These are phyloP conservation scores for Melanocharis versteri DNA, from an alignment of 2,113 vertebrate genomes.

Conservation along the genomic window DNA sequence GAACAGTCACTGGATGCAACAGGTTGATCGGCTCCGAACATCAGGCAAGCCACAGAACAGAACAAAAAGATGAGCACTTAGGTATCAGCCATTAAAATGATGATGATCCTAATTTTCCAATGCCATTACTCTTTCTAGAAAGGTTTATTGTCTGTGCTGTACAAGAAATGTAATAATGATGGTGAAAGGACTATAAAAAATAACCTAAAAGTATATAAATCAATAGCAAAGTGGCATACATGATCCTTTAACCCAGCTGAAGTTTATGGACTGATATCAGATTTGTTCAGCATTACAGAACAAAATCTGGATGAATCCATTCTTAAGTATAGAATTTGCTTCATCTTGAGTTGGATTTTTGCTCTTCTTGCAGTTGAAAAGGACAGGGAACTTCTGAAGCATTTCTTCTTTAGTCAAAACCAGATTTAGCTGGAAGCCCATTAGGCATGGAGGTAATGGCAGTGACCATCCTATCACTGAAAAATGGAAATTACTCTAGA, in stretches of 20 bases:
- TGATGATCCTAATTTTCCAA: not conserved
- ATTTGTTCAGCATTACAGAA: not conserved
- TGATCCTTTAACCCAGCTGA: not conserved
- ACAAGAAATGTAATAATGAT: not conserved
- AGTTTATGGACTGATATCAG: not conserved
- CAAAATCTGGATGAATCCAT: not conserved
- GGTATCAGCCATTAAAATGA: not conserved
- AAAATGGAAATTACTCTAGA: not conserved
- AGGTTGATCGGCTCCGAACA: not conserved
- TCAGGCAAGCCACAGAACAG: not conserved
- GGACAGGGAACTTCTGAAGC: not conserved
- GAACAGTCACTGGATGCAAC: not conserved
- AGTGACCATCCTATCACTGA: not conserved
- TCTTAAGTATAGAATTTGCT: not conserved
- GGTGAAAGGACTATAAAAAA: not conserved
- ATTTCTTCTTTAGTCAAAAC: not conserved
- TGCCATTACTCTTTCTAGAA: conserved; percentile 11
- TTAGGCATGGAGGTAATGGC: not conserved
- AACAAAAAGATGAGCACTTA: not conserved
- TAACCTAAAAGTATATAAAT: not conserved
- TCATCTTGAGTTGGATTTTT: not conserved
- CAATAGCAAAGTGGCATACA: not conserved
- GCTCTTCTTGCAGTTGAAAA: not conserved
- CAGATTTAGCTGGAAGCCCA: not conserved
- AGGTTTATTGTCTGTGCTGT: conserved; percentile 4